These are phyloP conservation scores for Macrotus californicus DNA, from an alignment of 2,113 vertebrate genomes.

Conservation along the genomic window DNA sequence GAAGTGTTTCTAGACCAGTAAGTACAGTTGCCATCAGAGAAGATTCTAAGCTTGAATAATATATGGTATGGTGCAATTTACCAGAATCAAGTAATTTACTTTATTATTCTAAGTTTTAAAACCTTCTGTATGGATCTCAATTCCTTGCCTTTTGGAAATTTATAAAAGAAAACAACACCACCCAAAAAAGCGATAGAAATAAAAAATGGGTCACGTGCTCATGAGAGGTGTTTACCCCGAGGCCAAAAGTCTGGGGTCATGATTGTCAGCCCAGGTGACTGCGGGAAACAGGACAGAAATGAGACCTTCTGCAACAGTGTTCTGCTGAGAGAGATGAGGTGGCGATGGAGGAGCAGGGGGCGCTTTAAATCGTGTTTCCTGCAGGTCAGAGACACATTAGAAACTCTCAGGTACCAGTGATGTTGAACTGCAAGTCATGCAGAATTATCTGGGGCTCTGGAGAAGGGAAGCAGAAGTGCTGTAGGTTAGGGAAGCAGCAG, in stretches of 20 bases:
- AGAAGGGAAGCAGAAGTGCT: not conserved
- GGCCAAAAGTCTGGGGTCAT: not conserved
- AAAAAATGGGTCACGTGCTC: not conserved
- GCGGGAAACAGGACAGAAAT: not conserved
- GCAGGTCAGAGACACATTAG: not conserved
- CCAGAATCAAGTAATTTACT: not conserved
- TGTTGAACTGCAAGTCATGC: not conserved
- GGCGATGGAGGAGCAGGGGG: accelerated
- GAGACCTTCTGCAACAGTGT: not conserved
- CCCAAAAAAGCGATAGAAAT: not conserved
- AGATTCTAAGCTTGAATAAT: not conserved
- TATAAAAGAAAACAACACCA: not conserved
- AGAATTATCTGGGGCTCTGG: not conserved
- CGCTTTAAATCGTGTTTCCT: not conserved
- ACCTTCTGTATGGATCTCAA: not conserved
- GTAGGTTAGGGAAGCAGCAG: not conserved
- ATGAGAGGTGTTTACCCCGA: not conserved
- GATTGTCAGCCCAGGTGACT: not conserved
- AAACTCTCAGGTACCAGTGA: not conserved
- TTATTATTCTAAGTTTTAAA: not conserved
- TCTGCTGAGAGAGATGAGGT: not conserved
- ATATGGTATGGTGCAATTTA: not conserved
- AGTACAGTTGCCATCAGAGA: not conserved
- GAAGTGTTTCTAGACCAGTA: not conserved
- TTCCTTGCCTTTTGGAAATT: not conserved